A percentile compares a stretch with the other conserved stretches of the same genome.
These are phyloP conservation scores for Rhopalosiphum nymphaeae DNA, from an alignment of 2,888 invertebrate genomes.

Conservation along the genomic window DNA sequence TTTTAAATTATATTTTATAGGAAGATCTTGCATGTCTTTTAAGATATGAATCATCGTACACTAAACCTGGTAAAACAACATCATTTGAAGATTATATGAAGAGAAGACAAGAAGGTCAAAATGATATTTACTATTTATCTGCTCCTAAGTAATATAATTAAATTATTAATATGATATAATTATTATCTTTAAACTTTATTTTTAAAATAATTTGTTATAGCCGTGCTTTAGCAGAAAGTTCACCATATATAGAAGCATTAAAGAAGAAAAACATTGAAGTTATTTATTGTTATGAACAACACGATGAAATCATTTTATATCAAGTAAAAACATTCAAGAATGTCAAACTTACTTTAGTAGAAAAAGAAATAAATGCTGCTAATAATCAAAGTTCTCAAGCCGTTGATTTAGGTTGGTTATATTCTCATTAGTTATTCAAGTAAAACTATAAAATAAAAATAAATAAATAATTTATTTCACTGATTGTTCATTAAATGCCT, in stretches of 20 bases:
- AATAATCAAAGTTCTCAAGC: constrained; percentile 77
- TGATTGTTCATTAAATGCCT: neutral
- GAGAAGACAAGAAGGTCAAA: constrained; percentile 83
- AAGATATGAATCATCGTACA: constrained; percentile 91
- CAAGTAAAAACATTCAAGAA: constrained; percentile 87
- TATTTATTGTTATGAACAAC: constrained; percentile 95
- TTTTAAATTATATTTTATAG: constrained; percentile 71
- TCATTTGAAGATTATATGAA: constrained; percentile 83
- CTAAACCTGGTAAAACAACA: constrained; percentile 79
- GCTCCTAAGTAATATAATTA: constrained; percentile 82
- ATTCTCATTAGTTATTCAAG: neutral
- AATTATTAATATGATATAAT: constrained; percentile 2
- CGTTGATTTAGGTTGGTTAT: constrained; percentile 50
- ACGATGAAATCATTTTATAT: constrained; percentile 94
- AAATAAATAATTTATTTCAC: neutral
- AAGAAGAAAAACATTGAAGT: constrained; percentile 91
- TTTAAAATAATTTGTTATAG: constrained; percentile 72
- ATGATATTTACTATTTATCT: constrained; percentile 91
- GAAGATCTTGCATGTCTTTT: constrained; percentile 92
- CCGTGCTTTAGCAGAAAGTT: constrained; percentile 90
- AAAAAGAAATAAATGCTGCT: constrained; percentile 85
- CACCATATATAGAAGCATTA: constrained; percentile 94
- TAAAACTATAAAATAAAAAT: neutral
- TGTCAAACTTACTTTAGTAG: constrained; percentile 85
- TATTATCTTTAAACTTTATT: constrained; percentile 33